Evolutionary conservation across 1,140 invertebrate genomes (phyloP).

Genomic region (Pissodes strobi): DNA sequence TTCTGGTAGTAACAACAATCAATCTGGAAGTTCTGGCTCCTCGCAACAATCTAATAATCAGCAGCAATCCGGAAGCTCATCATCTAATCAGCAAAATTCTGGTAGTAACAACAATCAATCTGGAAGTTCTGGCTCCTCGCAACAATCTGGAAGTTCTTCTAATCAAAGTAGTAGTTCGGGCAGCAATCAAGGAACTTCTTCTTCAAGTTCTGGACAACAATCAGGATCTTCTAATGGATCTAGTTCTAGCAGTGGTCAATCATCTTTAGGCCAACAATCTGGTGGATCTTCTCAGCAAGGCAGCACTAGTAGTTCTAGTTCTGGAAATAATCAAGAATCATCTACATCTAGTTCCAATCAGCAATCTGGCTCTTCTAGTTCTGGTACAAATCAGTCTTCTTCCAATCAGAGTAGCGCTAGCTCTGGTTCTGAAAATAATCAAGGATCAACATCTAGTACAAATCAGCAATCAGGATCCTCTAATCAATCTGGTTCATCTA

Average conservation of each 20-base stretch:
- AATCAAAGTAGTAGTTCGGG: constrained; percentile 13
- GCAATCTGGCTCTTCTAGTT: background rate
- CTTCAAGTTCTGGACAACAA: constrained; percentile 3
- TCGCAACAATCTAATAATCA: constrained; percentile 30
- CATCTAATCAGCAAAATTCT: constrained; percentile 27
- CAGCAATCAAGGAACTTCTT: constrained; percentile 10
- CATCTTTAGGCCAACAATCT: constrained; percentile 2
- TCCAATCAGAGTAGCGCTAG: background rate
- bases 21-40: constrained; percentile 17
- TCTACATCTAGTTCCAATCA: constrained; percentile 8
- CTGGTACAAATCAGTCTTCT: background rate
- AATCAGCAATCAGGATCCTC: constrained; percentile 16
- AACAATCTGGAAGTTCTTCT: constrained; percentile 20
- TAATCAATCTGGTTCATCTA: constrained; percentile 19
- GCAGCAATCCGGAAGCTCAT: constrained; percentile 8
- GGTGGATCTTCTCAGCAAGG: constrained; percentile 13
- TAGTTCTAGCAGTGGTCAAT: background rate
- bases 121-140: constrained; percentile 11
- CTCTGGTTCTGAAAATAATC: constrained; percentile 12
- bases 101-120: constrained; percentile 23
- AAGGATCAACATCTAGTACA: constrained; percentile 19
- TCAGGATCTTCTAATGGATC: constrained; percentile 5
- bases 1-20: constrained; percentile 19
- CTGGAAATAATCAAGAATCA: constrained; percentile 33
- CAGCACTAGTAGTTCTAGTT: too few relatives aligned